Evolutionary conservation across 2,113 vertebrate genomes (phyloP).

Genomic region (Dicentrarchus labrax): DNA sequence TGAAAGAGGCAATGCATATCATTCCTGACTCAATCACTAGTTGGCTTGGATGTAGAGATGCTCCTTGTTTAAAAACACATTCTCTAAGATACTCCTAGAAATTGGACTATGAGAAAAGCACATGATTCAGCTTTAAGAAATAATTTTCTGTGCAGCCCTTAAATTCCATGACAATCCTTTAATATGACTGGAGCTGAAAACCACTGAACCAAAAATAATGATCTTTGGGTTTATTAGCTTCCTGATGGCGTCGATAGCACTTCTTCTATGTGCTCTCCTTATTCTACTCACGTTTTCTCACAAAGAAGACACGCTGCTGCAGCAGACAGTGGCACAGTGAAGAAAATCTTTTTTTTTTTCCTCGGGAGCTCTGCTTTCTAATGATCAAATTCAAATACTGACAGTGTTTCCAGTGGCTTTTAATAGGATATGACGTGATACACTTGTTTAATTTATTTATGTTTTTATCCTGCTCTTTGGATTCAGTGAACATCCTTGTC

Average conservation of each 20-base stretch:
- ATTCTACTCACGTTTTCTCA: conserved; percentile 30
- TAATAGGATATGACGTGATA: conserved; percentile 11
- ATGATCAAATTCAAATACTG: conserved; percentile 35
- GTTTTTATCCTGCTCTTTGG: conserved; percentile 10
- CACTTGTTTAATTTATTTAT: background rate
- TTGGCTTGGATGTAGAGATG: background rate
- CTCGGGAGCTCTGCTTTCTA: conserved; percentile 25
- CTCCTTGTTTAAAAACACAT: conserved; percentile 12
- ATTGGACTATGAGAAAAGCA: background rate
- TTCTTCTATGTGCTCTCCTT: background rate
- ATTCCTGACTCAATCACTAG: background rate
- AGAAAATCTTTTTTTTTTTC: background rate
- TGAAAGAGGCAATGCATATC: conserved; percentile 9
- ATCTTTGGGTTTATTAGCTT: conserved; percentile 45
- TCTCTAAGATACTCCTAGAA: background rate
- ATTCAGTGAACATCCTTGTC: conserved; percentile 1
- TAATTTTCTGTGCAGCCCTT: conserved; percentile 5
- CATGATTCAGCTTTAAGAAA: conserved; percentile 1
- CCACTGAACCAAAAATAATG: conserved; percentile 38
- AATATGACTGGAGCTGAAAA: conserved; percentile 18
- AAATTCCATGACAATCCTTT: conserved; percentile 11
- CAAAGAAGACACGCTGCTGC: conserved; percentile 11
- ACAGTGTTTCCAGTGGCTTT: conserved; percentile 1
- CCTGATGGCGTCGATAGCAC: conserved; percentile 7
- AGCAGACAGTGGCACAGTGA: conserved; percentile 3